These are phyloP conservation scores for Gorsachius magnificus DNA, from an alignment of 2,797 vertebrate species.

Conservation along the genomic window DNA sequence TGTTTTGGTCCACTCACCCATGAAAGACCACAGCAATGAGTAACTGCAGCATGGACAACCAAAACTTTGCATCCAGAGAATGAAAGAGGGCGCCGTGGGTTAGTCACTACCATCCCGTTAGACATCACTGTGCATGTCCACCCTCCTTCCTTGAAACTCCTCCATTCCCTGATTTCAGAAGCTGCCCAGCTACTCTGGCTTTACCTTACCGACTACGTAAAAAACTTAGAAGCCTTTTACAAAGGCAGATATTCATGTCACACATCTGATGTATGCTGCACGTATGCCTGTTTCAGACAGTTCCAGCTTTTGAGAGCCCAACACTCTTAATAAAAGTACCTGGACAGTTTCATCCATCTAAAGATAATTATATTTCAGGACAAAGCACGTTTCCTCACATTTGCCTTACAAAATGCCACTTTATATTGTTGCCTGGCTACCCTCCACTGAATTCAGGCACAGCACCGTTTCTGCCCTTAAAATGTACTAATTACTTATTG, in stretches of 20 bases:
- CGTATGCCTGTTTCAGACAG: not conserved
- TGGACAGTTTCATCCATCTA: not conserved
- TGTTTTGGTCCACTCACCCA: not conserved
- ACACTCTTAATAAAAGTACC: not conserved
- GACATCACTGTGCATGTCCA: not conserved
- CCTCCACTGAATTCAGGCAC: not conserved
- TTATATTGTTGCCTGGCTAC: not conserved
- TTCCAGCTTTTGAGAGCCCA: not conserved
- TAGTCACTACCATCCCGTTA: not conserved
- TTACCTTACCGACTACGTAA: not conserved
- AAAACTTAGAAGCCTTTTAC: not conserved
- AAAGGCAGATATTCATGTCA: not conserved
- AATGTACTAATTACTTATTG: not conserved
- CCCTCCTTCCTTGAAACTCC: not conserved
- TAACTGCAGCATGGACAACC: not conserved
- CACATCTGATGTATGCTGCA: not conserved
- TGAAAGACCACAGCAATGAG: not conserved
- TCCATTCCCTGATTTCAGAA: not conserved
- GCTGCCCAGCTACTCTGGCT: not conserved
- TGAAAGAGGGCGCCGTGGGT: rapidly evolving
- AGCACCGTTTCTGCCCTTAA: not conserved
- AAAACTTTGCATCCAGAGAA: not conserved
- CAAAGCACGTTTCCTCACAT: not conserved
- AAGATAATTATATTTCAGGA: not conserved
- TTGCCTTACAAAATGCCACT: not conserved